Evolutionary conservation across 2,113 vertebrate genomes (phyloP), one percentile per base, ranked within the genome.

Genomic region (Petrocephalus zakoni): DNA sequence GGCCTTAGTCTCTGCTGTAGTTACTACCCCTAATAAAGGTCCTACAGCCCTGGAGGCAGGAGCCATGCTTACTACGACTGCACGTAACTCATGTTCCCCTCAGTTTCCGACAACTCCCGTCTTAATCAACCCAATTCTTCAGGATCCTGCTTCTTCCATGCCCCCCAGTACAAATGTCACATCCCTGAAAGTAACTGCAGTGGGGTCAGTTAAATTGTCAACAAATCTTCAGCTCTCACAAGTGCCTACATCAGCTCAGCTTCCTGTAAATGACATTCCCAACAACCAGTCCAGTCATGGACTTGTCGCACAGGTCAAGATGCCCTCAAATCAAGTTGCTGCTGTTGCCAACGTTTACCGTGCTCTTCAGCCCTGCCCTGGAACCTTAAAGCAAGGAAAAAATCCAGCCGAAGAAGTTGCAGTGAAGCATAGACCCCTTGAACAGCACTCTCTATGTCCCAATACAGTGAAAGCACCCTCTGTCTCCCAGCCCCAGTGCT

Each of bases 81-180:
- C 34, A 21, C 91, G 95, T 7, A 95, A 46, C 2, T 46, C 97
- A 9, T 95, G 97, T 83, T 93, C 94, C 17, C 94, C 96, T 0
- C 98, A 99, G 91, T 98, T 98, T 64, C 97, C 98, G 64, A 96
- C 98, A 10, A 91, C 94, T 51, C 97, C 98, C 0, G 96, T 99
- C 86, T 99, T 98, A 92, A 97, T 98, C 90, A 98, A 98, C 0
- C 97, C 97, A 17, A 97, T 98, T 92, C 97, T 99, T 92, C 98
- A 99, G 91, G 97, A 98, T 61, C 93, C 95, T 0, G 89, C 92
- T 88, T 86, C 93, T 9, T 91, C 95, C 81, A 92, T 94, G 56
- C 89, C 94, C 25, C 92, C 94, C 10, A 94, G 90, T 88, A 91
- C 92, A 72, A 97, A 97, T 93, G 96, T 97, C 91, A 97, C 97